These are phyloP conservation scores for Drosophila infuscata DNA, from an alignment of 2,888 invertebrate species.

Conservation along the genomic window DNA sequence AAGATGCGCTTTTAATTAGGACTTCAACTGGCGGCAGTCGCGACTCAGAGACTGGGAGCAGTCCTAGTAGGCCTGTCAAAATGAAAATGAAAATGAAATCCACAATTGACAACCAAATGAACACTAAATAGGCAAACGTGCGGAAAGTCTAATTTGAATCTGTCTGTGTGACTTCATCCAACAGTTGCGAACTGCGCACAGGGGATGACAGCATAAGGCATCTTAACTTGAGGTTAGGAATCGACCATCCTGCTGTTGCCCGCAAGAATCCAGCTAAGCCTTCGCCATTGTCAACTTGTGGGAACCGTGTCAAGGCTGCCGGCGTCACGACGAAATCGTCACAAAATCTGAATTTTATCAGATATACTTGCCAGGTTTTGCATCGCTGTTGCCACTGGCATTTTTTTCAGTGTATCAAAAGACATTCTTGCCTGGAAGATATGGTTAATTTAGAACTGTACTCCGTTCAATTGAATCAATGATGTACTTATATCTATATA, in stretches of 20 bases:
- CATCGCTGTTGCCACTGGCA: background rate
- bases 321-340: conserved; percentile 23
- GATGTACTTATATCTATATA: background rate
- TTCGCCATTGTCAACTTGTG: conserved; percentile 25
- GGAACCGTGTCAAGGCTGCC: conserved; percentile 83
- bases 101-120: conserved; percentile 30
- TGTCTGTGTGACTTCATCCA: conserved; percentile 38
- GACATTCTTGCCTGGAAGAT: background rate
- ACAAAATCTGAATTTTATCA: conserved; percentile 40
- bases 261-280: conserved; percentile 34
- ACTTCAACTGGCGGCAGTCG: conserved; percentile 25
- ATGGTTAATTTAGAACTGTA: background rate
- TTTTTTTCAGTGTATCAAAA: background rate
- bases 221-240: conserved; percentile 26
- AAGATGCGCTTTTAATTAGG: conserved; percentile 71
- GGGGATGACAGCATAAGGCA: conserved; percentile 13
- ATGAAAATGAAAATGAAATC: conserved; percentile 48
- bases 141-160: conserved; percentile 75
- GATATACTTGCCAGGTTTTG: conserved; percentile 22
- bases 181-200: conserved; percentile 15
- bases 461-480: background rate
- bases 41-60: conserved; percentile 6
- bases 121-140: conserved; percentile 61
- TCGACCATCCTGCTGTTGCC: conserved; percentile 17
- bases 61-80: conserved; percentile 22